Evolutionary conservation across 92 coral and sea anemone genomes (phyloP), one percentile per base, ranked within the genome.

Genomic region (Desmophyllum pertusum): DNA sequence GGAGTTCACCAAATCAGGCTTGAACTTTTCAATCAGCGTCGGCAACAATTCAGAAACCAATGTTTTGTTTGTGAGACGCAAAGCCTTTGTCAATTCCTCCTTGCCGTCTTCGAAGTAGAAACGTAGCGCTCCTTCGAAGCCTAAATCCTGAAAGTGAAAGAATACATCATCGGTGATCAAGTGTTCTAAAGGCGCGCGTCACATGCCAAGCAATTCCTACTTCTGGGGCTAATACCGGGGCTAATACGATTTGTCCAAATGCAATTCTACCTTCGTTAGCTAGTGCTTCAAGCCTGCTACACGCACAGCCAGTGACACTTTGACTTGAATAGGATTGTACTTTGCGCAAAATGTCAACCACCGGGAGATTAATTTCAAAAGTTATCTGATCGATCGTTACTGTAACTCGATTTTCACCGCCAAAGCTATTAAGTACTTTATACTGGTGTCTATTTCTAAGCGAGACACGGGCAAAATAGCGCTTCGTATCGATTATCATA

Each of bases 41-140:
- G 99, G 99, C 51, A 97, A 75, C 66, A 97, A 93, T 81, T 97
- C 98, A 19, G 94, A 90, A 46, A 97, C 99, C 40, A 90, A 83
- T 3, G 99, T 90, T 39, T 61, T 71, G 71, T 91, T 97, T 33
- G 94, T 94, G 39, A 97, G 87, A 45, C 96, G 88, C 25, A 97
- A 91, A 15, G 99, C 98, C 85, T 97, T 97, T n/a, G 98, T 97
- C 70, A 97, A 84, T 64, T 96, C 92, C 68, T 96, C 95, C 33
- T 91, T 93, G 7, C 95, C 96, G 84, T 96, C 98, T 83, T 94
- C 93, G 77, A 96, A 96, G 84, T 96, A 96, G 76, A 96, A 92
- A 23, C 99, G 82, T 65, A 97, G 70, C 9, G 98, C 99, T 57
- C 98, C 99, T 57, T 97, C 99, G 92, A 94, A 96, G 81, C 91